Evolutionary conservation across 2,888 invertebrate species (phyloP).

Genomic region (Andrena trimmerana): DNA sequence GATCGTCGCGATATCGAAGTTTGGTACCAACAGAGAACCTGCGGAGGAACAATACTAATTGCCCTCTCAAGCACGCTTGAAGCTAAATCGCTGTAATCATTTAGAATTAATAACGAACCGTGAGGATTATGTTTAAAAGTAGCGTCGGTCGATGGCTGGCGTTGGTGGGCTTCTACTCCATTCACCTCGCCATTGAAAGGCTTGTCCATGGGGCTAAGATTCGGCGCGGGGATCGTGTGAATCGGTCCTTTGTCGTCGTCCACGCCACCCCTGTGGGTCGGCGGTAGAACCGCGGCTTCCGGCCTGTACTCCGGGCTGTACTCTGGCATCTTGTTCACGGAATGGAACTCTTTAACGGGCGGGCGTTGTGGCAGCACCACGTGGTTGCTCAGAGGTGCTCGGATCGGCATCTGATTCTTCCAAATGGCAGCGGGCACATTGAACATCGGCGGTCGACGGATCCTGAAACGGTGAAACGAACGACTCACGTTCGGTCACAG

Average conservation of each 20-base stretch:
- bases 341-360: conserved; percentile 79
- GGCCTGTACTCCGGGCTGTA: conserved; percentile 76
- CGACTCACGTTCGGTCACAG: conserved; percentile 2
- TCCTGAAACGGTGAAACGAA: conserved; percentile 57
- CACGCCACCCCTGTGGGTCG: conserved; percentile 75
- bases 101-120: conserved; percentile 50
- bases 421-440: conserved; percentile 69
- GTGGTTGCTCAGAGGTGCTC: conserved; percentile 71
- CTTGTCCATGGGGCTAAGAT: conserved; percentile 90
- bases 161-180: conserved; percentile 58
- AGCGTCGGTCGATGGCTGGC: conserved; percentile 61
- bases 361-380: conserved; percentile 77
- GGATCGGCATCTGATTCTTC: conserved; percentile 76
- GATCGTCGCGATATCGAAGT: conserved; percentile 49
- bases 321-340: conserved; percentile 77
- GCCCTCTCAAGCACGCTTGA: background rate
- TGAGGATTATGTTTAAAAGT: conserved; percentile 65
- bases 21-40: conserved; percentile 39
- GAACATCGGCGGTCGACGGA: conserved; percentile 77
- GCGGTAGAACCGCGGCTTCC: conserved; percentile 71
- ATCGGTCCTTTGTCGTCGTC: conserved; percentile 89
- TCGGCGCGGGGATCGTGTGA: conserved; percentile 94
- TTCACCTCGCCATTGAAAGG: conserved; percentile 85
- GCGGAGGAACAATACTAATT: background rate
- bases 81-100: background rate